Percentiles rank a stretch among this genome's conserved stretches.
Evolutionary conservation across 2,797 vertebrate species (phyloP).

Genomic region (Epinephelus malabaricus): DNA sequence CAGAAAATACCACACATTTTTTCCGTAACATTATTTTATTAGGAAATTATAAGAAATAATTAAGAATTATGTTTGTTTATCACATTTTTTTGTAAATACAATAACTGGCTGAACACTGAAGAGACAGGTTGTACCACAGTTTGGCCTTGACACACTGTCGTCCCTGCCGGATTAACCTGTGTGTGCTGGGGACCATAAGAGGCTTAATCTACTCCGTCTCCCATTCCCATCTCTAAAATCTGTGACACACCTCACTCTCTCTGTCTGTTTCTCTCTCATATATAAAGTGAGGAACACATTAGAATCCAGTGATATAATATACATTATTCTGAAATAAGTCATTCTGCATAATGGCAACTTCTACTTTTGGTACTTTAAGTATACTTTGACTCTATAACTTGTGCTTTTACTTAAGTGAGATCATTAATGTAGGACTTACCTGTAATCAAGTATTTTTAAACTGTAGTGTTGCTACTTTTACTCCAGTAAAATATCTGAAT

Average conservation of each 20-base stretch:
- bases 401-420: background rate
- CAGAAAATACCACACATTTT: no score
- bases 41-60: background rate
- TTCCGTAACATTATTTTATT: no score
- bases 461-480: background rate
- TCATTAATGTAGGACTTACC: no score
- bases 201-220: slow-evolving; percentile 65
- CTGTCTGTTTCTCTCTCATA: background rate
- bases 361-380: no score
- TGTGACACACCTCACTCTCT: slow-evolving; percentile 25
- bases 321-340: no score
- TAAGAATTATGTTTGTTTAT: background rate
- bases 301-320: no score
- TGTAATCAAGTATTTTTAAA: background rate
- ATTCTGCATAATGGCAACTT: no score
- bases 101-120: background rate
- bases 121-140: slow-evolving; percentile 40
- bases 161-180: slow-evolving; percentile 69
- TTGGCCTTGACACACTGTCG: slow-evolving; percentile 13
- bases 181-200: slow-evolving; percentile 64
- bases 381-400: background rate
- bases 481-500: background rate
- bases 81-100: background rate
- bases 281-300: background rate
- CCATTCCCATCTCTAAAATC: slow-evolving; percentile 29